Percentiles rank a stretch among this genome's conserved stretches.
Evolutionary conservation across 2,888 invertebrate genomes (phyloP).

Genomic region (Dasysyrphus albostriatus): DNA sequence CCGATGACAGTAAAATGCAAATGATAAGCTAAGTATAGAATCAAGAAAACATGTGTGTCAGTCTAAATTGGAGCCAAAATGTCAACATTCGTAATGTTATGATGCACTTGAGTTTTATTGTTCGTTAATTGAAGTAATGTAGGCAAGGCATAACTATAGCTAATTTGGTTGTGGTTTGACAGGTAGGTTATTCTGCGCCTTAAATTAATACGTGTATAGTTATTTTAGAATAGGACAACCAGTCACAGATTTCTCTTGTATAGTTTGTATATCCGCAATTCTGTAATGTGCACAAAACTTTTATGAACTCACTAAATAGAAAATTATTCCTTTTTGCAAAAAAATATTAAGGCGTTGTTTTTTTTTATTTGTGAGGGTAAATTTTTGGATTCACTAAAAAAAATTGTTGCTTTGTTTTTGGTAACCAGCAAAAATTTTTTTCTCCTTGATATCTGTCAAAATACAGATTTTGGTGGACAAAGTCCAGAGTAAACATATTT

Average conservation of each 20-base stretch:
- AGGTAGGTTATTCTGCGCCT: slow-evolving; percentile 10
- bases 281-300: background rate
- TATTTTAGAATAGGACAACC: background rate
- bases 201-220: background rate
- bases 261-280: background rate
- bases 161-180: background rate
- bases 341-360: too few species aligned
- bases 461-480: too few species aligned
- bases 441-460: too few species aligned
- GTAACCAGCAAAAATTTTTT: too few species aligned
- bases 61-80: slow-evolving; percentile 59
- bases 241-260: background rate
- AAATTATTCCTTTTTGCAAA: background rate
- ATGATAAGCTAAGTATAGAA: slow-evolving; percentile 51
- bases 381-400: too few species aligned
- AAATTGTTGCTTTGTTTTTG: too few species aligned
- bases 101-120: slow-evolving; percentile 54
- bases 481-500: too few species aligned
- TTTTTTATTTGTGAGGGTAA: too few species aligned
- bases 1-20: slow-evolving; percentile 54
- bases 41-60: slow-evolving; percentile 50
- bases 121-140: slow-evolving; percentile 42
- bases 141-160: slow-evolving; percentile 10
- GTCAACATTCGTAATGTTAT: slow-evolving; percentile 55
- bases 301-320: background rate